Base-by-base conservation (phyloP, 2,797 vertebrate genomes). In the Prunella strophiata region DNA sequence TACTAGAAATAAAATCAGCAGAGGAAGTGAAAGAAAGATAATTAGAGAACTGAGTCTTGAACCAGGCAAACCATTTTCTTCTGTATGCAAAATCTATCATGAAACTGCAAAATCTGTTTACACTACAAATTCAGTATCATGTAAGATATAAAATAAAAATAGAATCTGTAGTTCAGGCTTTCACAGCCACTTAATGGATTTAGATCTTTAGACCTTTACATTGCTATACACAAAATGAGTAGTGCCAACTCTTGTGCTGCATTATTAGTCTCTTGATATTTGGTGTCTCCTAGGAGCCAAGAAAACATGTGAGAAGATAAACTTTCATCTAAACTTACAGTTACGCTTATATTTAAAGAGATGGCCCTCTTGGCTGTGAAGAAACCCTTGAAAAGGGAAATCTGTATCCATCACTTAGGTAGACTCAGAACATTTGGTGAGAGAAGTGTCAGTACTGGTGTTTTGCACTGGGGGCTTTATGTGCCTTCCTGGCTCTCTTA, bases 21-120 rank as follows among this genome's bases (percentile, higher is more conserved):
- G 40, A 85, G 81, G 84, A 95, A 90, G 38, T 93, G 62, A 95
- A 95, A 86, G n/a, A 65, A 87, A 81, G 76, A 88, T n/a, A 74
- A 80, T 91, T 86, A 71, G 76, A 86, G 82, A 90, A 90, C 55
- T n/a, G 61, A 88, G n/a, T 74, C 73, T 89, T 93, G 67, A 85
- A 78, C 12, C 12, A 65, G 40, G 71, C n/a, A 79, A 92, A 73
- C 15, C 18, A 23, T 75, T 51, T 79, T 70, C 50, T 96, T 19
- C 51, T 61, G 10, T 67, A 74, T 92, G 78, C 63, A 78, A 71
- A 81, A 25, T 63, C 58, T 71, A 57, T n/a, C 40, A 6, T 79
- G 67, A 93, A 91, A 38, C 29, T 66, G 22, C 45, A 86, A 65
- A 96, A 87, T n/a, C 15, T 79, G 20, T 73, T 91, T 71, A 51